Evolutionary conservation across 2,113 vertebrate genomes (phyloP).

Genomic region (Zingel zingel): DNA sequence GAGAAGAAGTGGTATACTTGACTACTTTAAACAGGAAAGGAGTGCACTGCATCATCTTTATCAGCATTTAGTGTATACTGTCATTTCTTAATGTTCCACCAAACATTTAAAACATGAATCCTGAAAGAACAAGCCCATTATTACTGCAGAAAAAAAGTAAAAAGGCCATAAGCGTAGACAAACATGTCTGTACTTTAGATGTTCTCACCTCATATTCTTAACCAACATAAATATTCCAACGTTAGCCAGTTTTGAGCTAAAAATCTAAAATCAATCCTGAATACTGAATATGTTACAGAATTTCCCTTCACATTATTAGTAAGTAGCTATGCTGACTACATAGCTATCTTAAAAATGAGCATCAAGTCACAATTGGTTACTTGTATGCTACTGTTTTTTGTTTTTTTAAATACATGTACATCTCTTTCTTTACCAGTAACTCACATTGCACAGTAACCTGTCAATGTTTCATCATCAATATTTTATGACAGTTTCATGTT

Average conservation of each 20-base stretch:
- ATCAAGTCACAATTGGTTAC: background rate
- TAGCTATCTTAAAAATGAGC: background rate
- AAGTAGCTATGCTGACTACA: conserved; percentile 1
- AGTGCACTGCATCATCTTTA: conserved; percentile 1
- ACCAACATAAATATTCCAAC: background rate
- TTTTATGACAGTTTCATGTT: conserved; percentile 32
- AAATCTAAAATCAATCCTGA: background rate
- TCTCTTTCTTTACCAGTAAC: background rate
- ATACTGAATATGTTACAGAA: background rate
- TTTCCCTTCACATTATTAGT: background rate
- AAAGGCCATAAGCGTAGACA: background rate
- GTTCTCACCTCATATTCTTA: background rate
- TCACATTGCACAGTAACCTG: conserved; percentile 5
- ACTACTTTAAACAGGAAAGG: conserved; percentile 4
- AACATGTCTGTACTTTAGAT: background rate
- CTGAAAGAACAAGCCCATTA: conserved; percentile 25
- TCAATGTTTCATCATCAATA: conserved; percentile 16
- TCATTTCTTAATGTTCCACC: background rate
- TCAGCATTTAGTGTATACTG: background rate
- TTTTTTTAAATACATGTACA: background rate
- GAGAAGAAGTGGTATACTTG: background rate
- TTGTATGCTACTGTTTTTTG: background rate
- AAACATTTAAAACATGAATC: background rate
- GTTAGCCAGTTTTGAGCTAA: background rate
- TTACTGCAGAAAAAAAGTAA: background rate